Base-by-base conservation (phyloP, 2,797 vertebrate species). In the Oreochromis grahami region DNA sequence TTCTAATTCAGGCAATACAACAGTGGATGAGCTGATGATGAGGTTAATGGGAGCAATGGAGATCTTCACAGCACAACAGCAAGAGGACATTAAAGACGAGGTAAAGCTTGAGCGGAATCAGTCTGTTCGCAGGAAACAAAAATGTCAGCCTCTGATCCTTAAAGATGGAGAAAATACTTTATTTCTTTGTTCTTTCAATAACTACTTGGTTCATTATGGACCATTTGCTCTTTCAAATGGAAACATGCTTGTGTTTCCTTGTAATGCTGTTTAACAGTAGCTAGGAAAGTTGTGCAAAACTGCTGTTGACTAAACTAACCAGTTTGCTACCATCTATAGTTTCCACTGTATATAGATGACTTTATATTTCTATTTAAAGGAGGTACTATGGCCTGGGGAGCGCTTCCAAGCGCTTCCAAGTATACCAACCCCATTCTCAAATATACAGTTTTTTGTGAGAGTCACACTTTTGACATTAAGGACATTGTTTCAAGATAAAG, bases 11-110 rank as follows among this genome's bases (percentile, higher is more conserved):
- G 99, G 99, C 89, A 99, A 99, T 96, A 98, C 98, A 68, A 98
- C 98, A 89, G 98, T 99, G 94, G 99, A 99, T 84, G 99, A 99
- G 93, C 96, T 99, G 90, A 99, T 99, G 98, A 99, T 99, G 98
- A 98, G 98, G 95, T 97, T 99, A 94, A 99, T 99, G 97, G 98
- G 98, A 83, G 98, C 99, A 2, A 97, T 98, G 98, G 98, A 99
- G 94, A 99, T 99, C 95, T 99, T 99, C 94, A 97, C 98, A 91
- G 98, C 98, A 91, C 99, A 99, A 92, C 99, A 99, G 87, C 98
- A 98, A 91, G 98, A 99, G 93, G 98, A 99, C 93, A 99, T 99
- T 94, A 99, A 98, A 93, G 99, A 99, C 91, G 98, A 99, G 98
- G 99, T 99, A 95, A 94, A 94, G 8, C 19, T 60, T 45, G 12